phyloP scores from a whole-genome alignment of 2,888 invertebrate species.

The Andrena bicolor region DNA sequence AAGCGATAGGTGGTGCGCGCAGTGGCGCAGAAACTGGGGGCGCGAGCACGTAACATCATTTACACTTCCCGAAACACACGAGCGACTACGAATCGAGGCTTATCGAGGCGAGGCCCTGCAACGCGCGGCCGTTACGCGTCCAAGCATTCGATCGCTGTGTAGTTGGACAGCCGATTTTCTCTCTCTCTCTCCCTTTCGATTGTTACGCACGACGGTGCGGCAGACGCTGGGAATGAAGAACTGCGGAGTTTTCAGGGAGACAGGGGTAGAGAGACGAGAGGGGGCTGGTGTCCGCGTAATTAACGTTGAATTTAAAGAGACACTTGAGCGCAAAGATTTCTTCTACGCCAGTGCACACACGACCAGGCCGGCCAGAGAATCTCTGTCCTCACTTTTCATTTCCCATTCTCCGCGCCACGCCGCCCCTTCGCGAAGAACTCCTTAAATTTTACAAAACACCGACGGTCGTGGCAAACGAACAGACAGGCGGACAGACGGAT shows the following conservation, averaged over 20 bases:
- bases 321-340: conserved; percentile 34
- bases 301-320: conserved; percentile 51
- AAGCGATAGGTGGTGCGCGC: conserved; percentile 9
- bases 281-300: conserved; percentile 37
- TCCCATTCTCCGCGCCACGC: conserved; percentile 40
- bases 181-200: neutral
- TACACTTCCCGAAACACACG: conserved; percentile 47
- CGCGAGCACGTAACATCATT: conserved; percentile 53
- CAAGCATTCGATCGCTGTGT: neutral
- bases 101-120: neutral
- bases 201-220: conserved; percentile 8
- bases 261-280: neutral
- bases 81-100: conserved; percentile 24
- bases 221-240: conserved; percentile 14
- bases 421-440: conserved; percentile 48
- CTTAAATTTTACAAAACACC: conserved; percentile 73
- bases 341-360: conserved; percentile 29
- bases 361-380: conserved; percentile 37
- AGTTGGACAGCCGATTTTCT: neutral
- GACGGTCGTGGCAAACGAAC: conserved; percentile 41
- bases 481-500: conserved; percentile 47
- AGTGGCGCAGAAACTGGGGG: conserved; percentile 10
- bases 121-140: neutral
- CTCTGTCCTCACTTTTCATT: conserved; percentile 62
- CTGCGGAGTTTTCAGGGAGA: conserved; percentile 16